Base-by-base conservation (phyloP, 2,113 vertebrate species). In the Marmota monax region DNA sequence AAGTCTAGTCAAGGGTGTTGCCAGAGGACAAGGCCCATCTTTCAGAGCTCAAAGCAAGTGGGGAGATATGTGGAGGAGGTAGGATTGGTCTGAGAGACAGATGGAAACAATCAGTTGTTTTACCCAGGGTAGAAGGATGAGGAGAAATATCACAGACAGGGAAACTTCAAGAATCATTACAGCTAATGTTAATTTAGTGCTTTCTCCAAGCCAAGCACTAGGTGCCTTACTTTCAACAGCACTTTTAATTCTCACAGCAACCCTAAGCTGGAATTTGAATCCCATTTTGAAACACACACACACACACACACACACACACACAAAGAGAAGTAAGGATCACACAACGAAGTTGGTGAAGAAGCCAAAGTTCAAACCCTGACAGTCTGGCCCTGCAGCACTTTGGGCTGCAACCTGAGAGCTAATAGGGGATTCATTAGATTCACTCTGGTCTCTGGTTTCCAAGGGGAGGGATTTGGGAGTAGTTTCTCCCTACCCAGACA, bases 171-270 rank as follows among this genome's bases (percentile, higher is more conserved):
- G 80, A 84, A 29, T 56, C 39, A 6, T 34, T 53, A 77, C 34
- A 79, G 37, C 61, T 84, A 32, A 32, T 82, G 34, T 6, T 72
- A 78, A 86, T 45, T 32, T 5, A 17, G 5, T 53, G 45, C 56
- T 20, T 63, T 70, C 84, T 96, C 16, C 45, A 53, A 82, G 45
- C 39, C 45, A 61, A 34, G 53, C 42, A 42, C 23, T 53, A 77
- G 88, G 48, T 86, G 29, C 32, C 29, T 83, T 73, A 11, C 17
- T 88, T 51, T 74, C 8, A 79, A 32, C 11, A 56, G 20, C n/a
- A 16, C 7, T 77, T 96, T 95, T 65, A 90, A 61, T 79, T 67
- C 39, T 95, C 34, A 13, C 17, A 70, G 58, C 76, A 69, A 67
- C 51, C 51, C 45, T 56, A 23, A 74, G 51, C 20, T 56, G 9